Evolutionary conservation across 1,140 invertebrate genomes (phyloP).

Genomic region (Caerostris extrusa): DNA sequence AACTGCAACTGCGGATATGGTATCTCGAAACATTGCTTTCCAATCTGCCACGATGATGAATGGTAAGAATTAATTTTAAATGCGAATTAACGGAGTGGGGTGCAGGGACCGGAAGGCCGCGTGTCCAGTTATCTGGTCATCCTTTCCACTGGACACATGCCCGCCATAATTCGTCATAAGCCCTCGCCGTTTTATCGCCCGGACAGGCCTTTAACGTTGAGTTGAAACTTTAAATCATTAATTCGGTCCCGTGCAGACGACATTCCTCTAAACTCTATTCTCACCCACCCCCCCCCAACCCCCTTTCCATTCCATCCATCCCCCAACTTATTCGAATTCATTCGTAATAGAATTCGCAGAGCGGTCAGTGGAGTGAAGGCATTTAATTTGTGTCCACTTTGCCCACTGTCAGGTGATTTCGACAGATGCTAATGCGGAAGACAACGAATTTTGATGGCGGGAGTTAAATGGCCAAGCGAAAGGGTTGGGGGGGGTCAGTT

Average conservation of each 20-base stretch:
- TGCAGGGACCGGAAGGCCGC: slow-evolving; percentile 28
- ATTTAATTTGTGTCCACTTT: slow-evolving; percentile 17
- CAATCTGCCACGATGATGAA: slow-evolving; percentile 10
- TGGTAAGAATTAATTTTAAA: slow-evolving; percentile 35
- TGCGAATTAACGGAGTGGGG: slow-evolving; percentile 25
- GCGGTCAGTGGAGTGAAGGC: background rate
- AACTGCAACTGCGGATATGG: background rate
- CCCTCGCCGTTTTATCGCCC: slow-evolving; percentile 32
- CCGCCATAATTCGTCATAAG: slow-evolving; percentile 17
- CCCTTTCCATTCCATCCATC: too few species aligned
- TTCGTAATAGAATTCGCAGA: slow-evolving; percentile 39
- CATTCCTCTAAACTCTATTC: slow-evolving; percentile 18
- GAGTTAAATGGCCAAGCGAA: background rate
- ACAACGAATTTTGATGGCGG: slow-evolving; percentile 26
- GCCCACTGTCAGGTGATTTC: slow-evolving; percentile 11
- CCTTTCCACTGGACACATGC: slow-evolving; percentile 3
- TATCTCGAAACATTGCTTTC: background rate
- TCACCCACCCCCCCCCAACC: too few species aligned
- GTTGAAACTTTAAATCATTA: slow-evolving; percentile 36
- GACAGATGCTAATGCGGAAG: slow-evolving; percentile 1
- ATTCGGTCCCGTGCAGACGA: slow-evolving; percentile 21
- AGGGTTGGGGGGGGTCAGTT: background rate
- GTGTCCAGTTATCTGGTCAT: slow-evolving; percentile 41
- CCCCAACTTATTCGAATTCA: background rate
- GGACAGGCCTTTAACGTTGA: slow-evolving; percentile 3